Percentiles rank a stretch among this genome's conserved stretches.
Conservation (phyloP, 2,888 invertebrate genomes). For the Tanypteryx hageni region DNA sequence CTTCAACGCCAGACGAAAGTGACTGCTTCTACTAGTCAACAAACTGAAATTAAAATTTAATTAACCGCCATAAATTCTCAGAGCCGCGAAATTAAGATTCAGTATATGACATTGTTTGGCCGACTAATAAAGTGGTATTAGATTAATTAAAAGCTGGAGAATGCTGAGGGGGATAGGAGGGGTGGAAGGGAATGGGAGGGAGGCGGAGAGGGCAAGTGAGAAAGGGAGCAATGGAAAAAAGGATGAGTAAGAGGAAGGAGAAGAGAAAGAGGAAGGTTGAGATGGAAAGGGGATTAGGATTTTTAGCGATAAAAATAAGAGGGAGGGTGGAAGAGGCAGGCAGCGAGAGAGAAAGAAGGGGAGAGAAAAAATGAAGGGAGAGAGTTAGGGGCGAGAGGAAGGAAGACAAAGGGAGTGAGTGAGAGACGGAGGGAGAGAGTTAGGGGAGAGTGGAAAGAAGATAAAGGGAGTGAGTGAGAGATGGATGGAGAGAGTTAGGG, state of each 20-base stretch:
- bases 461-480: too few relatives aligned
- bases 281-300: too few relatives aligned
- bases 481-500: too few relatives aligned
- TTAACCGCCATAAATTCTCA: slow-evolving; percentile 75
- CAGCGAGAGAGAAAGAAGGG: not conserved
- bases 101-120: slow-evolving; percentile 75
- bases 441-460: too few relatives aligned
- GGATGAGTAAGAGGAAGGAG: not conserved
- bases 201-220: too few relatives aligned
- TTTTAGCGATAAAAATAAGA: too few relatives aligned
- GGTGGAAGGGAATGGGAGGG: not conserved
- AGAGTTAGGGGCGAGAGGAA: not conserved
- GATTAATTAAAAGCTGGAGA: slow-evolving; percentile 74
- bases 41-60: slow-evolving; percentile 75
- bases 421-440: too few relatives aligned
- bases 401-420: too few relatives aligned
- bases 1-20: slow-evolving; percentile 39
- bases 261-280: not conserved
- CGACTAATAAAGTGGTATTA: slow-evolving; percentile 75
- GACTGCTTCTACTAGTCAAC: slow-evolving; percentile 65
- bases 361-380: not conserved
- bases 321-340: not conserved
- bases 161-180: not conserved
- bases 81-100: slow-evolving; percentile 75
- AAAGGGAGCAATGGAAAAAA: too few relatives aligned